These are phyloP conservation scores for Brachycybe producta DNA, from an alignment of 2,888 invertebrate genomes.

Conservation along the genomic window DNA sequence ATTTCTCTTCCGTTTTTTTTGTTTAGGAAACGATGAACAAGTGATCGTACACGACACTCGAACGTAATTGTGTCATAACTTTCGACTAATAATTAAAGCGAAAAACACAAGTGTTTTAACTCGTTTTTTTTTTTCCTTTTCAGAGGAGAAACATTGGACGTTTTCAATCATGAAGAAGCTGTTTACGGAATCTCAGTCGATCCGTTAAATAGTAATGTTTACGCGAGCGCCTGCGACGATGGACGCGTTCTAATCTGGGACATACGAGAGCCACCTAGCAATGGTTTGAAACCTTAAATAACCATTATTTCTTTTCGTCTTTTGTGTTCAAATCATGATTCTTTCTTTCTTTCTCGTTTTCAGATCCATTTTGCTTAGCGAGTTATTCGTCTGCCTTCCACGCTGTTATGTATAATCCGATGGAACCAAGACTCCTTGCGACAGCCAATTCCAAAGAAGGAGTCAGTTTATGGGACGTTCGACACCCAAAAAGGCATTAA, in stretches of 20 bases:
- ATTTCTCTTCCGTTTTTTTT: too few species aligned
- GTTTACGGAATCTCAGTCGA: slow-evolving; percentile 81
- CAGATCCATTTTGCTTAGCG: slow-evolving; percentile 52
- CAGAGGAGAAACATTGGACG: slow-evolving; percentile 51
- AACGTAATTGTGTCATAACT: slow-evolving; percentile 51
- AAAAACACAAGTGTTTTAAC: too few species aligned
- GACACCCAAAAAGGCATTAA: slow-evolving; percentile 60
- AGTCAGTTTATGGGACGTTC: slow-evolving; percentile 75
- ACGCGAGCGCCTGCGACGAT: slow-evolving; percentile 85
- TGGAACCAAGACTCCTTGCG: slow-evolving; percentile 62
- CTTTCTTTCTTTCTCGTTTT: slow-evolving; percentile 22
- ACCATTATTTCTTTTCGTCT: too few species aligned
- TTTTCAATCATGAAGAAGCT: slow-evolving; percentile 71
- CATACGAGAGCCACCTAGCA: slow-evolving; percentile 46
- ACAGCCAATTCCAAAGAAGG: slow-evolving; percentile 86
- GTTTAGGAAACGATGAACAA: slow-evolving; percentile 70
- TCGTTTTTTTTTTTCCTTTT: slow-evolving; percentile 24
- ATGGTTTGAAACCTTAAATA: too few species aligned
- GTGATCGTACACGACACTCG: slow-evolving; percentile 77
- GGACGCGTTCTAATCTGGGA: slow-evolving; percentile 78
- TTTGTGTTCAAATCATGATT: too few species aligned
- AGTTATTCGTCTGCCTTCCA: slow-evolving; percentile 69
- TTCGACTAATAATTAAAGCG: slow-evolving; percentile 23
- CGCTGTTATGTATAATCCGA: slow-evolving; percentile 86
- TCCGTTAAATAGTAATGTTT: slow-evolving; percentile 66